A percentile compares a stretch with the other conserved stretches of the same genome.
Conservation (phyloP, 2,888 invertebrate genomes). For the Galerucella calmariensis region DNA sequence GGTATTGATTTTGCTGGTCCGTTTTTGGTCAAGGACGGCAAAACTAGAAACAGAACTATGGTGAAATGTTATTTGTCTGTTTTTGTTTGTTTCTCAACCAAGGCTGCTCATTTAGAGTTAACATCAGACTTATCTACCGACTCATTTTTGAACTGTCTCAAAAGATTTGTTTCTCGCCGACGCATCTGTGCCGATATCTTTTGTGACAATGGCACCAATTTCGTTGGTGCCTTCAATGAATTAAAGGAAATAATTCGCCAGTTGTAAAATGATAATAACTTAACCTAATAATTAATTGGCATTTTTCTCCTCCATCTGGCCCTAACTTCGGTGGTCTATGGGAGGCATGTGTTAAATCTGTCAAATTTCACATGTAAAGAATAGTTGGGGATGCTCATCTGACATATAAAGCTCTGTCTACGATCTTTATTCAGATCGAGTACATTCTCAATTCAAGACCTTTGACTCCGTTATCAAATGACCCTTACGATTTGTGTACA, state of each 20-base stretch:
- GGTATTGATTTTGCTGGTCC: slow-evolving; percentile 47
- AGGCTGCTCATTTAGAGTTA: slow-evolving; percentile 45
- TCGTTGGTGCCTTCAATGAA: slow-evolving; percentile 43
- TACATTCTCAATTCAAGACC: not conserved
- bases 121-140: slow-evolving; percentile 40
- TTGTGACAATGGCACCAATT: slow-evolving; percentile 52
- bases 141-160: slow-evolving; percentile 45
- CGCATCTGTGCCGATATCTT: slow-evolving; percentile 44
- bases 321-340: too few relatives aligned
- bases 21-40: slow-evolving; percentile 39
- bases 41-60: slow-evolving; percentile 30
- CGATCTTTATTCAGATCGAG: too few relatives aligned
- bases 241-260: not conserved
- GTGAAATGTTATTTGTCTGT: slow-evolving; percentile 44
- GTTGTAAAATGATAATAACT: too few relatives aligned
- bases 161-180: slow-evolving; percentile 49
- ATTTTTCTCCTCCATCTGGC: too few relatives aligned
- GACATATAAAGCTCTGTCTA: too few relatives aligned
- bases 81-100: slow-evolving; percentile 45
- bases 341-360: too few relatives aligned
- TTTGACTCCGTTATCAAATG: too few relatives aligned
- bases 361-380: too few relatives aligned
- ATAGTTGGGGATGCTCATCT: too few relatives aligned
- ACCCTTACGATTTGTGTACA: too few relatives aligned
- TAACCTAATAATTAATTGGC: too few relatives aligned